Conservation (phyloP, 2,797 vertebrate genomes). For the Oreortyx pictus region DNA sequence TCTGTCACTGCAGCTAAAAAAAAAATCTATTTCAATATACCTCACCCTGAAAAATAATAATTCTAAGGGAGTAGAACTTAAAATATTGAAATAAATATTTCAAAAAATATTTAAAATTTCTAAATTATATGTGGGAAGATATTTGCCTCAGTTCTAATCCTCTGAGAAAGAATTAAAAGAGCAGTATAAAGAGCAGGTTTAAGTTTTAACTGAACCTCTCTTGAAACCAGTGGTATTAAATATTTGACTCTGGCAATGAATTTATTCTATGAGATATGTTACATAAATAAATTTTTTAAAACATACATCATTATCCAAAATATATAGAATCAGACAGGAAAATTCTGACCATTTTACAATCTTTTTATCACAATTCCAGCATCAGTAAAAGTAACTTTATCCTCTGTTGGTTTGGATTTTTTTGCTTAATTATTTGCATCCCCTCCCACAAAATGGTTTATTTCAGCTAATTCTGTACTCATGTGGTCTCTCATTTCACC, state of each 20-base stretch:
- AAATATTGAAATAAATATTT: not conserved
- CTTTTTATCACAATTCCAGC: not conserved
- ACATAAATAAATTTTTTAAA: not conserved
- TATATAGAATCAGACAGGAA: not conserved
- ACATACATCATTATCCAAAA: not conserved
- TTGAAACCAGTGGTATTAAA: not conserved
- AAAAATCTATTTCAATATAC: not conserved
- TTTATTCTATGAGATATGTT: not conserved
- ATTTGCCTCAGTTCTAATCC: not conserved
- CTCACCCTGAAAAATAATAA: not conserved
- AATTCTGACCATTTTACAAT: not conserved
- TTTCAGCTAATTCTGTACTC: not conserved
- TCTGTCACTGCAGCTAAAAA: not conserved
- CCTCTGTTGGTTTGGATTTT: not conserved
- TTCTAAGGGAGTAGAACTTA: not conserved
- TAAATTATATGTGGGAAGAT: not conserved
- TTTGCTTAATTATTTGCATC: not conserved
- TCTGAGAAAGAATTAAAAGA: not conserved
- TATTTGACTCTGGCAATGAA: not conserved
- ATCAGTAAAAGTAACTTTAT: not conserved
- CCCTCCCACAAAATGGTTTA: not conserved
- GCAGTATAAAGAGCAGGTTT: not conserved
- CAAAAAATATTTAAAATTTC: not conserved
- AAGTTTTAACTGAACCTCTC: not conserved
- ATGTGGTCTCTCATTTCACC: not conserved